Evolutionary conservation across 2,113 vertebrate genomes (phyloP), one percentile per base, ranked within the genome.

Genomic region (Mastomys natalensis): DNA sequence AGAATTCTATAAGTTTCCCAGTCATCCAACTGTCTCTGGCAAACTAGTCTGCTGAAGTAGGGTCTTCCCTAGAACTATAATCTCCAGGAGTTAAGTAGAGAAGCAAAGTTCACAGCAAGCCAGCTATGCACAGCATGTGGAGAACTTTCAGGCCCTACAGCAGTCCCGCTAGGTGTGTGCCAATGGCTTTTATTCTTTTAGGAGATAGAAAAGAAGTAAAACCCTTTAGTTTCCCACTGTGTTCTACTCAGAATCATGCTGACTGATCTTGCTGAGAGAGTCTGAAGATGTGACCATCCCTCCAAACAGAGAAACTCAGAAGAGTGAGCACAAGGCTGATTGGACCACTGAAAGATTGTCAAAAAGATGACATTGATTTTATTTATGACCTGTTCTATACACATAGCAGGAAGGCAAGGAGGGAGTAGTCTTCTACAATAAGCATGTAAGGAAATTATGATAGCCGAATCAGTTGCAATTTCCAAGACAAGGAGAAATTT

Each of bases 221-320:
- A 45, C 3, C 15, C 58, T 31, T 85, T 70, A 11, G 43, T 62
- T 51, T 66, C 29, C 73, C 62, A 13, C 22, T 70, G 2, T 48
- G 16, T 90, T 80, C 80, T 89, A 95, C 62, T 68, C 13, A 17
- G 19, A 90, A 60, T 64, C 72, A 82, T 68, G n/a, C 29, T 40
- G 43, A 34, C 55, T 64, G 84, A 70, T 29, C 7, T 45, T 31
- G 45, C 87, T 58, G 29, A 72, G 17, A 37, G 45, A 85, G 80
- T 80, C 26, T 77, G 60, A 93, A 51, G 48, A 72, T n/a, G 40
- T 29, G 58, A 64, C 66, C 58, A 53, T 74, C 82, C 58, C 34
- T 82, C 74, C 72, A 81, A 90, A 76, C 40, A 76, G 15, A 91
- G 45, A 89, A 96, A 93, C 77, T 64, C 45, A 88, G 3, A 4